Conservation (phyloP, 2,888 invertebrate genomes). For the Caenorhabditis virilis region DNA sequence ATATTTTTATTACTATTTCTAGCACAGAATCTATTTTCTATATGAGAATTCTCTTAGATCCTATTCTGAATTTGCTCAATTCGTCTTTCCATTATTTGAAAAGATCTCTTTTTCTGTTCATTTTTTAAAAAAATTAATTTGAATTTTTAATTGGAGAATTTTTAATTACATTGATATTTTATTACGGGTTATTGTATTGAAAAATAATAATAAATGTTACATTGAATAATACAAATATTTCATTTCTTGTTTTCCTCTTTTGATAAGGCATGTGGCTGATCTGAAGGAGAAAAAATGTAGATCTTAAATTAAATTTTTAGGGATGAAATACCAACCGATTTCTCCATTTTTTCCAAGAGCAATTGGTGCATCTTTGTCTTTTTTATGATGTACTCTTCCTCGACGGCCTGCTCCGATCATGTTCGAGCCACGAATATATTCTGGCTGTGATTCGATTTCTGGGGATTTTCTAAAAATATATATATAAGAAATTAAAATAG, state of each 20-base stretch:
- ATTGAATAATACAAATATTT: not conserved
- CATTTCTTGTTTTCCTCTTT: not conserved
- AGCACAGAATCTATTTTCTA: not conserved
- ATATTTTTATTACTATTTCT: slow-evolving; percentile 8
- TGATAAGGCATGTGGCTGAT: not conserved
- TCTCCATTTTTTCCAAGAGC: too few relatives aligned
- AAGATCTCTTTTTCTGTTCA: not conserved
- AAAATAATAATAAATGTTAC: not conserved
- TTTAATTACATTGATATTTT: not conserved
- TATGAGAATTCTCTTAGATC: not conserved
- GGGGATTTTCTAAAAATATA: too few relatives aligned
- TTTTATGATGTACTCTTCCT: slow-evolving; percentile 4
- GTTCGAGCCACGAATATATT: slow-evolving; percentile 28
- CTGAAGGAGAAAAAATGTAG: slow-evolving; percentile 1
- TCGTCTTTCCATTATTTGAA: slow-evolving; percentile 7
- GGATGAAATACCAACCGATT: not conserved
- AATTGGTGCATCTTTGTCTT: slow-evolving; percentile 8
- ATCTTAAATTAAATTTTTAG: not conserved
- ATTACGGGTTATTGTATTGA: not conserved
- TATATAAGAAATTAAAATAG: too few relatives aligned
- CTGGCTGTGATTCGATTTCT: too few relatives aligned
- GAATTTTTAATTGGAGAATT: too few relatives aligned
- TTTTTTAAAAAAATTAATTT: slow-evolving; percentile 2
- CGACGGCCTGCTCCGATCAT: slow-evolving; percentile 29
- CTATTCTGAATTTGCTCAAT: slow-evolving; percentile 19